Base-by-base conservation (phyloP, 1,140 invertebrate species). In the Telenomus remus region DNA sequence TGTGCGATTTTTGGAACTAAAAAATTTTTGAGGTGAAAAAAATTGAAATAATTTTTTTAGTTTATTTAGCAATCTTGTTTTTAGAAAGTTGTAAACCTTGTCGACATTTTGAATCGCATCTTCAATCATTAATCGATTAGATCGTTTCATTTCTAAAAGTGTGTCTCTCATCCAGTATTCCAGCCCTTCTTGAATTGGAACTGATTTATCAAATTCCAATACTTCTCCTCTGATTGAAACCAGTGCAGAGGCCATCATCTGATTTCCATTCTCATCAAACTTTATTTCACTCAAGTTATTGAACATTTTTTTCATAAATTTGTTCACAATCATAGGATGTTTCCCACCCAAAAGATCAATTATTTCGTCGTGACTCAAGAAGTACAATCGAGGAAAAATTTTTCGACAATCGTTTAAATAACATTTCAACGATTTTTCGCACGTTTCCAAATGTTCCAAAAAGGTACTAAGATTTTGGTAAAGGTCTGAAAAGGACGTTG, bases 231-330 rank as follows among this genome's bases (percentile, higher is more conserved):
- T 96, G 69, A 90, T 91, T 0, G 96, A 97, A 61, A 96, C 91
- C 91, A 97, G 92, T 42, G 93, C 95, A 13, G 89, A 91, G 4
- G 92, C 94, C 14, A 92, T 84, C 0, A 89, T 90, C 43, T 91
- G 88, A 60, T 92, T 89, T 63, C 89, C 90, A 76, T 93, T 91
- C 16, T 90, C 85, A 42, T 87, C 87, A 63, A 96, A 89, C 51
- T 90, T 89, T 59, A 97, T 88, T 49, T 91, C 91, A 76, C 92
- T 91, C 14, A 97, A 92, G 83, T 97, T 97, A 84, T 96, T 95
- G 87, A 95, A 97, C 94, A 97, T 96, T 91, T 98, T 97, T 46
- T 95, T 94, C 89, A 97, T 95, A 82, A 97, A 94, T 80, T 96
- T 94, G 86, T 97, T 95, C 12, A 97, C 93, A 81, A 92, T 93